A percentile compares a stretch with the other conserved stretches of the same genome.
phyloP scores from a whole-genome alignment of 2,113 vertebrate genomes.

The Propithecus coquereli region DNA sequence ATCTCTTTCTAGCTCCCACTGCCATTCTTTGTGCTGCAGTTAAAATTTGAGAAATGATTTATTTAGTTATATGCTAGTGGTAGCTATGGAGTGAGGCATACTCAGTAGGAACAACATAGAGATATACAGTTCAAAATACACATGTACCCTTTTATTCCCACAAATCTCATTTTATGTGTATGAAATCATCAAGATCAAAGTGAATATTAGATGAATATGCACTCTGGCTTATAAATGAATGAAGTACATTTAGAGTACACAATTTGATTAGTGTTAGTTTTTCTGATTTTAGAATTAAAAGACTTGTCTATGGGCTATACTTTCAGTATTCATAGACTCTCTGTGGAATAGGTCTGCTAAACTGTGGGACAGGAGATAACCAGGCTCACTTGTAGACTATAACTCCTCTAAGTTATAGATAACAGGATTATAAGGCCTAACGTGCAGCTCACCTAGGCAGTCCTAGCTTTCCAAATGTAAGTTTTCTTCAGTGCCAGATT shows the following conservation, averaged over 20 bases:
- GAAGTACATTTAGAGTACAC: neutral
- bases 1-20: neutral
- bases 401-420: neutral
- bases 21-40: neutral
- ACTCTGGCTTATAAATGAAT: neutral
- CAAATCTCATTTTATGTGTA: neutral
- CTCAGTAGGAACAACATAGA: neutral
- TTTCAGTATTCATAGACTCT: neutral
- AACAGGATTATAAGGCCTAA: neutral
- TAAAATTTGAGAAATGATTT: constrained; percentile 12
- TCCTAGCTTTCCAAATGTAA: neutral
- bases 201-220: neutral
- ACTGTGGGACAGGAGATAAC: neutral
- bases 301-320: neutral
- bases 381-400: neutral
- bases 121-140: neutral
- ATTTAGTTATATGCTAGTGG: neutral
- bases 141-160: neutral
- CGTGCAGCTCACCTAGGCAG: neutral
- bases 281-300: constrained; percentile 42
- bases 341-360: neutral
- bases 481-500: neutral
- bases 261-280: neutral
- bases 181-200: constrained; percentile 21
- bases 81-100: neutral